Base-by-base conservation (phyloP, 1,140 invertebrate species). In the Drosophila nannoptera region DNA sequence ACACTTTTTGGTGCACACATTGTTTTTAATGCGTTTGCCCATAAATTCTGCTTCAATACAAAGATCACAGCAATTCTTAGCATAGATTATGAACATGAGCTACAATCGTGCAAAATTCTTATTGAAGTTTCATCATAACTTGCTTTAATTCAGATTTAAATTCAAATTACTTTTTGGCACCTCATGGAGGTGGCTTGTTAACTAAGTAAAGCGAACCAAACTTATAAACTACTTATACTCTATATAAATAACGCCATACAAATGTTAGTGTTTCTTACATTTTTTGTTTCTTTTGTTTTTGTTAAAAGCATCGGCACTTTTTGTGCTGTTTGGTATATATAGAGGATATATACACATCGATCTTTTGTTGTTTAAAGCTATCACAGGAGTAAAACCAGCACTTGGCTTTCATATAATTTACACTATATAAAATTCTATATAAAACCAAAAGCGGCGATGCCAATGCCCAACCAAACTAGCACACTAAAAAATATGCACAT, bases 41-140 rank as follows among this genome's bases (percentile, higher is more conserved):
- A 54, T 76, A 73, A 76, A 69, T 76, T 76, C 74, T 45, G 52
- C 58, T 75, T 77, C 59, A 69, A 77, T 72, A 68, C 69, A 77
- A 77, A 75, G 75, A 70, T 77, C 75, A 77, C 75, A 77, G 73
- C 63, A 72, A 75, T 69, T 77, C 69, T 75, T 67, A 76, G 74
- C 74, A 76, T 72, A 61, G 29, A 58, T 50, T 52, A 61, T 22
- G 8, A 68, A 65, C 66, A 42, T 56, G 43, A 64, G 63, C 59
- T 52, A 74, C 72, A 71, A 68, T 75, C 72, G 58, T 73, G 67
- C 58, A 63, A 63, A 74, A 74, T 60, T 74, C 74, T 76, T 74
- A 76, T 69, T 54, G 38, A 53, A 42, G 33, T 55, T 43, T 55
- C 48, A 58, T 52, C 31, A 68, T 54, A 72, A 73, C 46, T 74